A percentile compares a stretch with the other conserved stretches of the same genome.
These are phyloP conservation scores for Oenanthe melanoleuca DNA, from an alignment of 2,113 vertebrate species.

Conservation along the genomic window DNA sequence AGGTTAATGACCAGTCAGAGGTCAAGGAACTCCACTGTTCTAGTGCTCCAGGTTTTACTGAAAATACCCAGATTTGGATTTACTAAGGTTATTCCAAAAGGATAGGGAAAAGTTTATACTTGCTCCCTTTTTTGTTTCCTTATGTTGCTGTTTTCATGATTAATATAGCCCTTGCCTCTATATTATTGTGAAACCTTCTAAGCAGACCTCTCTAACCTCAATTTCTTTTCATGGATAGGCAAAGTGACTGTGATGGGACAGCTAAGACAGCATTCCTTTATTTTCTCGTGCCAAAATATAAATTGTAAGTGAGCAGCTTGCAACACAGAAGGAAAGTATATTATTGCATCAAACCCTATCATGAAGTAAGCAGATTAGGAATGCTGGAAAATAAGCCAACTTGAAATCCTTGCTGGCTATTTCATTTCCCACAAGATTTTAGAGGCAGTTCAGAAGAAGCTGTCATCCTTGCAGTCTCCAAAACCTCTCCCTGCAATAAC, in stretches of 20 bases:
- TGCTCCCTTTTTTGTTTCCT: fast-evolving
- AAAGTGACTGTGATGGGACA: background rate
- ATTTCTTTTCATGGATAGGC: background rate
- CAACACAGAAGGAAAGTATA: background rate
- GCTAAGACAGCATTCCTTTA: background rate
- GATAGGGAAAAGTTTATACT: background rate
- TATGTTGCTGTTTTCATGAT: background rate
- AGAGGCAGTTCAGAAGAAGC: background rate
- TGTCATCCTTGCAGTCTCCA: background rate
- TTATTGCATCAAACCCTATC: background rate
- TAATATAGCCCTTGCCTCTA: background rate
- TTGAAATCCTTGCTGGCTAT: background rate
- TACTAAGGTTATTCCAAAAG: background rate
- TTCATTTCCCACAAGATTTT: background rate
- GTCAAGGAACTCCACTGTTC: background rate
- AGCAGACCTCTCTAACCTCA: background rate
- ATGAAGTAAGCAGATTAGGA: constrained; percentile 3
- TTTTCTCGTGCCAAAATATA: background rate
- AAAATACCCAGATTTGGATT: background rate
- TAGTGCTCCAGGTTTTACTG: background rate
- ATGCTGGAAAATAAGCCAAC: background rate
- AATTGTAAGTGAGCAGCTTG: background rate
- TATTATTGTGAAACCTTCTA: background rate
- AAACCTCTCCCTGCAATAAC: background rate
- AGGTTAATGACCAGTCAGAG: background rate